phyloP scores from a whole-genome alignment of 23 tunicate species.

The Ciona savignyi region DNA sequence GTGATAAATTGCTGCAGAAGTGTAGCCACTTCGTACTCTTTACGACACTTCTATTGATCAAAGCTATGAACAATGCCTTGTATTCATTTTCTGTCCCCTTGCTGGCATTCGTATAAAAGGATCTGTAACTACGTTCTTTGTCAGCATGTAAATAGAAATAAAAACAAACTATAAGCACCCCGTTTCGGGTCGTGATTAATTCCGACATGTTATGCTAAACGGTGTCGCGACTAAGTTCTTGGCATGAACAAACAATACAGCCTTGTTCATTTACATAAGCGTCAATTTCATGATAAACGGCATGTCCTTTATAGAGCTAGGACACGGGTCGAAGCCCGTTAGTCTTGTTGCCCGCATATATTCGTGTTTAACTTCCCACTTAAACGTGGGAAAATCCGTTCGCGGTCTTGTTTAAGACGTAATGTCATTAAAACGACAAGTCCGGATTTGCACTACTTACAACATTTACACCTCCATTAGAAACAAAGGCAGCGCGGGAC shows the following conservation, averaged over 20 bases:
- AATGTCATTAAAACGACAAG: no score
- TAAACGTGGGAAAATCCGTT: neutral
- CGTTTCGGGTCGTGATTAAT: neutral
- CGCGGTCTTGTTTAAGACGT: no score
- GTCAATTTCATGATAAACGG: no score
- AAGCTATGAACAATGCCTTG: neutral
- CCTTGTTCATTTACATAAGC: neutral
- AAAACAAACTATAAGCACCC: neutral
- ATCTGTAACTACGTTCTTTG: neutral
- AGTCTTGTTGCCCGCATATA: neutral
- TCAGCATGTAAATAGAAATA: neutral
- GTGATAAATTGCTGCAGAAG: no score
- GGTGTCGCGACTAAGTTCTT: neutral
- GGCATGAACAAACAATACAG: neutral
- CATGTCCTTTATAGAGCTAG: no score
- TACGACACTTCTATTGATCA: no score
- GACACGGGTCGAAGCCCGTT: neutral
- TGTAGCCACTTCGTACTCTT: no score
- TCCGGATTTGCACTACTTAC: no score
- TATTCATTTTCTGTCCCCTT: neutral
- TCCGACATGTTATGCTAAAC: neutral
- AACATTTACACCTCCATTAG: no score
- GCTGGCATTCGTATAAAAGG: neutral
- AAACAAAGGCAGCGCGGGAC: no score
- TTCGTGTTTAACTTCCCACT: neutral